Evolutionary conservation across 2,888 invertebrate genomes (phyloP).

Genomic region (Spilosoma lubricipeda): DNA sequence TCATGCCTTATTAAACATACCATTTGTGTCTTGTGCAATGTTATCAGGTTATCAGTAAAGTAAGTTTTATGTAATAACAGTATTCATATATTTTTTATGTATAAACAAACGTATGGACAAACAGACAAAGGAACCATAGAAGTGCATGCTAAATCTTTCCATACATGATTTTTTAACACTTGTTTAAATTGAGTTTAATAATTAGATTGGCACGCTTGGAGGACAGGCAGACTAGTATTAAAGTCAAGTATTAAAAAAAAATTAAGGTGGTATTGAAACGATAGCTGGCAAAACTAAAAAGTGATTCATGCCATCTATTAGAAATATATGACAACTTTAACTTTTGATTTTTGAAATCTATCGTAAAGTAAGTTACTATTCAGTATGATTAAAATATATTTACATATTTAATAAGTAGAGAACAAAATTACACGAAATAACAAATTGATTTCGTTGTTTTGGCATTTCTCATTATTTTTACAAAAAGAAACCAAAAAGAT

Average conservation of each 20-base stretch:
- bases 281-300: not conserved
- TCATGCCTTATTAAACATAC: not conserved
- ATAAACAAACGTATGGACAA: too few species aligned
- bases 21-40: not conserved
- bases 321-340: not conserved
- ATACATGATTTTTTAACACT: too few species aligned
- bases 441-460: not conserved
- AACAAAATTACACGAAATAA: not conserved
- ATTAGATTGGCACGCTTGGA: too few species aligned
- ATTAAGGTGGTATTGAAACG: not conserved
- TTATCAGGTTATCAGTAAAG: too few species aligned
- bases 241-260: too few species aligned
- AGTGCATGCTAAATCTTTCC: too few species aligned
- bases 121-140: too few species aligned
- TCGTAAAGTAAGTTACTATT: not conserved
- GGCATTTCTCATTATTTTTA: not conserved
- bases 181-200: too few species aligned
- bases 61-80: too few species aligned
- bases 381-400: not conserved
- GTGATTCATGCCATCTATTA: not conserved
- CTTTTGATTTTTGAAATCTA: not conserved
- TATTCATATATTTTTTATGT: too few species aligned
- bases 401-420: not conserved
- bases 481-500: slow-evolving; percentile 1
- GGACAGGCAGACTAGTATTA: too few species aligned